Base-by-base conservation (phyloP, 1,140 invertebrate genomes). In the Dermatophagoides farinae region DNA sequence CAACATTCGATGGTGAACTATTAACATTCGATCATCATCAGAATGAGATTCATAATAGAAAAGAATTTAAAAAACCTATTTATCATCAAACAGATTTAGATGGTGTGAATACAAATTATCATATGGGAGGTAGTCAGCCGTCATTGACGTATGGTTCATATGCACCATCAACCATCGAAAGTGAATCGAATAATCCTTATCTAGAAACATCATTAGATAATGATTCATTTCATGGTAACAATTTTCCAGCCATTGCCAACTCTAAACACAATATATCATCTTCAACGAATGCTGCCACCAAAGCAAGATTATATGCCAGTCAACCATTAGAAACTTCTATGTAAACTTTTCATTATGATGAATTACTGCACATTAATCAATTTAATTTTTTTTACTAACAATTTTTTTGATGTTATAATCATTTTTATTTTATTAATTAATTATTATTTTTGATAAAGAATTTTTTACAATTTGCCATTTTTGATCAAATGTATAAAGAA, bases 251-350 rank as follows among this genome's bases (percentile, higher is more conserved):
- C 31, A 31, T 2, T 39, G 61, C 57, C 57, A 40, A 62, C 9
- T 51, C 22, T 23, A 44, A 51, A 52, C 40, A 44, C 9, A 49
- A 50, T 47, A n/a, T 54, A n/a, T 50, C 23, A 20, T 62, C 61
- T 44, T 16, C 14, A 18, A 39, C 55, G 6, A 58, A 44, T 38
- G 54, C 40, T 18, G 58, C 61, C 14, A 49, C 46, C n/a, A 58
- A 23, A 20, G 43, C 51, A 53, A n/a, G 51, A 22, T 22, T 44
- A n/a, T 16, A 39, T 31, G 43, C n/a, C n/a, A 62, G 53, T 38
- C 59, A 63, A 47, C 59, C 62, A 16, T 59, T 64, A 31, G 62
- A 64, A 43, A 64, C 62, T 14, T 49, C 62, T 6, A 64, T 64
- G 62, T 64, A 52, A 64, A n/a, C 18, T 18, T 44, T 59, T 39